A percentile compares a stretch with the other conserved stretches of the same genome.
phyloP scores from a whole-genome alignment of 1,140 invertebrate species.

The Matsumurasca onukii region DNA sequence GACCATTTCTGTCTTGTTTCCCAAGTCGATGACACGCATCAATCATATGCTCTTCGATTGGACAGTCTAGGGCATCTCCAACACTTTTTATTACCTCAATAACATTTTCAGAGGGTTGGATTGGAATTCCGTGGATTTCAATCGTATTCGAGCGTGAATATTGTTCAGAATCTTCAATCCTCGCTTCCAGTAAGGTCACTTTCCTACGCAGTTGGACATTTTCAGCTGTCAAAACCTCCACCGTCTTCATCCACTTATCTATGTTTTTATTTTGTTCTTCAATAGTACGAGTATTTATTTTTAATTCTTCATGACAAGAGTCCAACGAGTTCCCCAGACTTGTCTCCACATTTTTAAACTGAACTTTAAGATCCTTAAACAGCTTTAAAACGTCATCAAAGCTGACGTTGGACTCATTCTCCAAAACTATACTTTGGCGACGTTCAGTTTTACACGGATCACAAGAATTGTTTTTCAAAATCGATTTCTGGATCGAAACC shows the following conservation, averaged over 20 bases:
- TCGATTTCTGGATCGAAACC: too few relatives aligned
- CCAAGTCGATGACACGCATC: constrained; percentile 1
- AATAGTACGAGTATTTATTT: not conserved
- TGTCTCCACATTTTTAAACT: not conserved
- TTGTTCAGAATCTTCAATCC: not conserved
- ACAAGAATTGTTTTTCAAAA: too few relatives aligned
- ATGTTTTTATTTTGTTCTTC: not conserved
- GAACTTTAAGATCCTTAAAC: not conserved
- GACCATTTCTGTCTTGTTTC: not conserved
- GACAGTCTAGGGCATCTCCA: not conserved
- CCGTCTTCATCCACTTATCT: not conserved
- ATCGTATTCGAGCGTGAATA: not conserved
- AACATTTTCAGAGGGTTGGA: not conserved
- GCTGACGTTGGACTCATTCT: not conserved
- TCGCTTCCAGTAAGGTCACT: not conserved
- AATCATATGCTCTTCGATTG: not conserved
- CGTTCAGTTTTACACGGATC: too few relatives aligned
- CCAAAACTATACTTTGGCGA: too few relatives aligned
- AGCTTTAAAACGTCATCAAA: not conserved
- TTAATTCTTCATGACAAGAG: not conserved
- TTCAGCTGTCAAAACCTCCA: not conserved
- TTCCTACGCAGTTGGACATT: not conserved
- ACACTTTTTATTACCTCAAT: not conserved
- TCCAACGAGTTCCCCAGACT: not conserved
- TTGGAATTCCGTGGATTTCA: not conserved